Base-by-base conservation (phyloP, 53 echinoderm and acorn worm species). In the Arbacia lixula region DNA sequence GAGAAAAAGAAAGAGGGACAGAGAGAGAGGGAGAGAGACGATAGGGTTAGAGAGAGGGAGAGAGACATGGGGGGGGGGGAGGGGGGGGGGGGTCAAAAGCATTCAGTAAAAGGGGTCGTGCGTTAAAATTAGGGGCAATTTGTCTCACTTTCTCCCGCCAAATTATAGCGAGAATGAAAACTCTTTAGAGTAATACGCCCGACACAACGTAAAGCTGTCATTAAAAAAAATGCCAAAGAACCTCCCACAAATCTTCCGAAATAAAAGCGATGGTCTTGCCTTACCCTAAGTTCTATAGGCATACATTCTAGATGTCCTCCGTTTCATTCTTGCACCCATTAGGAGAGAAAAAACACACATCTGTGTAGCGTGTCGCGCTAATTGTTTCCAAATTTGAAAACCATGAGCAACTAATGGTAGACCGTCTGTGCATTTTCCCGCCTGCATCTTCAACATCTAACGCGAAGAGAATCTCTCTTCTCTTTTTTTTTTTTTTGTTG, bases 321-420 rank as follows among this genome's bases (percentile, higher is more conserved):
- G n/a, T n/a, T n/a, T n/a, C n/a, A 37, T 36, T 41, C 36, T 36
- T 37, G n/a, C 24, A 39, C 26, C 42, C 69, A 69, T 69, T 43
- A 25, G 69, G 42, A 41, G 16, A 22, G 69, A 36, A 41, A 12
- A 22, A 3, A 30, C 38, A 21, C 60, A 34, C 78, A 77, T 56
- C 78, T 77, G 78, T 20, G 78, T 53, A 58, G 37, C 78, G 60
- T 51, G 36, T 57, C 60, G 57, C 60, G 78, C 57, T 77, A 77
- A 77, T 77, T 60, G 78, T 77, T 77, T 77, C 78, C 78, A 77
- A 77, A 77, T 77, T 77, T 77, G 78, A 77, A 77, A 77, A 77
- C 78, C 78, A 77, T 29, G 78, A 58, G 58, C 78, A 58, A 16
- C 37, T 77, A 77, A 77, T 77, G 78, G 56, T 6, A 17, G 5